Evolutionary conservation across 37 sponge, comb jelly and placozoan genomes (phyloP).

Genomic region (Bolinopsis microptera): DNA sequence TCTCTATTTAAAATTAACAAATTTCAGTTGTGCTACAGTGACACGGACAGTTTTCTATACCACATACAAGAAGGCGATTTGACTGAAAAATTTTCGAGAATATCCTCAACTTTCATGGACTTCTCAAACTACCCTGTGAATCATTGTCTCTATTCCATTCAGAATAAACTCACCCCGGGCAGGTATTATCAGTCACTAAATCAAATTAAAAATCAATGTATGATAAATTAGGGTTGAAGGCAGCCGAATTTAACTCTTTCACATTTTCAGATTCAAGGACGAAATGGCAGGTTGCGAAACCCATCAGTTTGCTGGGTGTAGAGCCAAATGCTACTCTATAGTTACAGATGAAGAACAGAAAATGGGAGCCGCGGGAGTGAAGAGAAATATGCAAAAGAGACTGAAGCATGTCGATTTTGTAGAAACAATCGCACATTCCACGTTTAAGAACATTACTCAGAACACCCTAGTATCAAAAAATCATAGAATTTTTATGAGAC

Average conservation of each 20-base stretch:
- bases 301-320: background rate
- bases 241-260: no score
- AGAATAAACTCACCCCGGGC: background rate
- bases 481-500: background rate
- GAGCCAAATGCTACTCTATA: slow-evolving; percentile 22
- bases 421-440: background rate
- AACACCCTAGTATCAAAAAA: background rate
- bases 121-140: background rate
- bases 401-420: background rate
- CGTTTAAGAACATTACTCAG: background rate
- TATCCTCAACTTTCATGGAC: background rate
- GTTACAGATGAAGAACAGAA: background rate
- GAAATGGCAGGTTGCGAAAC: background rate
- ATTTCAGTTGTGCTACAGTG: background rate
- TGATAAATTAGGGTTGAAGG: no score
- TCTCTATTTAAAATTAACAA: no score
- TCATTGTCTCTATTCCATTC: background rate
- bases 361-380: slow-evolving; percentile 15
- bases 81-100: background rate
- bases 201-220: no score
- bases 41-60: slow-evolving; percentile 20
- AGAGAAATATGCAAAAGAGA: background rate
- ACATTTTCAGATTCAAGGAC: slow-evolving; percentile 36
- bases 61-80: background rate
- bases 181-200: no score